These are phyloP conservation scores for Bufotes viridis DNA, from an alignment of 2,797 vertebrate species.

Conservation along the genomic window DNA sequence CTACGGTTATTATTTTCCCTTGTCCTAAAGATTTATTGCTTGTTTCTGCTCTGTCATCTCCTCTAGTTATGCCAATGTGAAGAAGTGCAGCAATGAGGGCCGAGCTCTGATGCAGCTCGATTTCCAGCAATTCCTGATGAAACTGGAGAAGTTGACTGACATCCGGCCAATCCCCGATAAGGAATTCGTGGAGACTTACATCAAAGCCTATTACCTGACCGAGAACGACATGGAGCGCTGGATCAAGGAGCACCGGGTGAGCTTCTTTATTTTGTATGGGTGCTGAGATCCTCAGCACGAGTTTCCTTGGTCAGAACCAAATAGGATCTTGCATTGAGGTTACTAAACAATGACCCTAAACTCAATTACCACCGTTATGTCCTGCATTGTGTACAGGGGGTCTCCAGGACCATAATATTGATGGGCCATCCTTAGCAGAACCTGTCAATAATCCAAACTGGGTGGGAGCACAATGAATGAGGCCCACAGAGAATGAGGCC, in stretches of 20 bases:
- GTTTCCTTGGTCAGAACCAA: background rate
- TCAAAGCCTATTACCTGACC: constrained; percentile 97
- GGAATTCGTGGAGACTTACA: constrained; percentile 98
- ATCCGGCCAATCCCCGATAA: constrained; percentile 98
- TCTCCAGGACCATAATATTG: too few species aligned
- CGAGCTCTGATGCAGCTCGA: constrained; percentile 98
- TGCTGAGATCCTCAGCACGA: background rate
- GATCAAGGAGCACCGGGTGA: constrained; percentile 97
- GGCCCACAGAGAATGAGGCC: too few species aligned
- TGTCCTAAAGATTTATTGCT: too few species aligned
- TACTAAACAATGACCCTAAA: too few species aligned
- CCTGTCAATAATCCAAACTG: too few species aligned
- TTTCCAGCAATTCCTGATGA: constrained; percentile 98
- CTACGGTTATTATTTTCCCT: background rate
- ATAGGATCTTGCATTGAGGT: too few species aligned
- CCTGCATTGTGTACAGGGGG: too few species aligned
- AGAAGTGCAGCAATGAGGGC: constrained; percentile 98
- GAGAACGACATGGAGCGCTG: constrained; percentile 99
- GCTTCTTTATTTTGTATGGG: constrained; percentile 39
- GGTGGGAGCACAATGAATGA: too few species aligned
- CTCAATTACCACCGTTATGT: too few species aligned
- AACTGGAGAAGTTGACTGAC: constrained; percentile 97
- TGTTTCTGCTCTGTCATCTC: constrained; percentile 41
- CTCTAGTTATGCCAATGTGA: constrained; percentile 94
- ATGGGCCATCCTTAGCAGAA: too few species aligned